Percentiles rank a stretch among this genome's conserved stretches.
These are phyloP conservation scores for Acleris holmiana DNA, from an alignment of 2,888 invertebrate genomes.

Conservation along the genomic window DNA sequence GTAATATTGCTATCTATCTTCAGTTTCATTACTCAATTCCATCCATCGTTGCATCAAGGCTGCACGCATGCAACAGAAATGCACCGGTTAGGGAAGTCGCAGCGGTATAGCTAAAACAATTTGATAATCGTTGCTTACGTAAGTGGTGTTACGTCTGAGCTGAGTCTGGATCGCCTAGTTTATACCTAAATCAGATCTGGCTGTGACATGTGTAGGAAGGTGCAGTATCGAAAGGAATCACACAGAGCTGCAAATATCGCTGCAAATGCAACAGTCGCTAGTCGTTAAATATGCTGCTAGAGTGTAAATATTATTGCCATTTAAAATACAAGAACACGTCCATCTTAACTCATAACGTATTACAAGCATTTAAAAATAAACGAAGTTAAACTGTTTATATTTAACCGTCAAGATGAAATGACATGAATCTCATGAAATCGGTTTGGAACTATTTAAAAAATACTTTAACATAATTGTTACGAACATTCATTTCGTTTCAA, in stretches of 20 bases:
- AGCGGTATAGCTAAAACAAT: conserved; percentile 33
- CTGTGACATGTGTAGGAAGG: conserved; percentile 6
- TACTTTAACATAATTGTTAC: too few species aligned
- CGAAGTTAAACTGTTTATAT: too few species aligned
- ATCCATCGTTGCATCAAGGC: conserved; percentile 6
- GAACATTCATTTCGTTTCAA: too few species aligned
- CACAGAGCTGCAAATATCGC: conserved; percentile 16
- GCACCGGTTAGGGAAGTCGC: conserved; percentile 16
- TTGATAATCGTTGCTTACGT: conserved; percentile 35
- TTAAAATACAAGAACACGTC: too few species aligned
- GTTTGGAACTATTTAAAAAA: too few species aligned
- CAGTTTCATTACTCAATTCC: conserved; percentile 1
- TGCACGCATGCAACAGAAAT: conserved; percentile 19
- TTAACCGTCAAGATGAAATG: too few species aligned
- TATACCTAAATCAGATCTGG: conserved; percentile 26
- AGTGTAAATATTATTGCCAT: too few species aligned
- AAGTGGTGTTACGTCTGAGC: conserved; percentile 28
- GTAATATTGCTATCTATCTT: too few species aligned
- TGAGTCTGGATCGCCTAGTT: conserved; percentile 29
- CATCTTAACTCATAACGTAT: too few species aligned
- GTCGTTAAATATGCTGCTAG: background rate
- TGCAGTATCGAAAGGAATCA: conserved; percentile 14
- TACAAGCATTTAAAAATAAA: too few species aligned
- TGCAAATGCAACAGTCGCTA: too few species aligned
- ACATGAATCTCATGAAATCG: too few species aligned